Base-by-base conservation (phyloP, 2,797 vertebrate species). In the Cottoperca gobio region DNA sequence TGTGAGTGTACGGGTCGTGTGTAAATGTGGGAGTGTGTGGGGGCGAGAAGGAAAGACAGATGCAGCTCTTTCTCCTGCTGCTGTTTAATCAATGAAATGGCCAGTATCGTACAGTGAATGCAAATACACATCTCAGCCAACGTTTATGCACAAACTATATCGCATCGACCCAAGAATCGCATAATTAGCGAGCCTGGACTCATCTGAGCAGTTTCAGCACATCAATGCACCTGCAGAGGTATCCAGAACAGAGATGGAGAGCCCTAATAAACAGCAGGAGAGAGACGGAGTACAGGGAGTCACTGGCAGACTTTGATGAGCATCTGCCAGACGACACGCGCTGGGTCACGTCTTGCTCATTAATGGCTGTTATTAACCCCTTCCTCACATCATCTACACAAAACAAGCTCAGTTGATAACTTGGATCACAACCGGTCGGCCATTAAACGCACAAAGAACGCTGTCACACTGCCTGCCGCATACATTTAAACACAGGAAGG, bases 401-500 rank as follows among this genome's bases (percentile, higher is more conserved):
- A 55, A 13, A 43, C 50, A 28, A 58, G 33, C 45, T 73, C 48
- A 55, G 42, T 12, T 48, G 40, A 71, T 70, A 71, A 77, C 21
- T 65, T 63, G 58, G 24, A 40, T 66, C 49, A 19, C 17, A 49
- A 35, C 55, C n/a, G 11, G 54, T 17, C 5, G 13, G 39, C 50
- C 65, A 61, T 78, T 49, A 71, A 50, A 85, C 26, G 55, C 70
- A 76, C 14, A 73, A 65, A 14, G 59, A 75, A 48, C 8, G 5
- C 45, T 28, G 68, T 63, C 76, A 71, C 77, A 61, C 23, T 67
- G 64, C 40, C 66, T 78, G 73, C 63, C 10, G 26, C 63, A 45
- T n/a, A 58, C 73, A 90, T 88, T 87, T 80, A 76, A 63, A 90
- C 88, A 81, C 81, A 84, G 52, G 66, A 68, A 21, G 37, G 43